Base-by-base conservation (phyloP, 1,140 invertebrate genomes). In the Armadillidium nasatum region DNA sequence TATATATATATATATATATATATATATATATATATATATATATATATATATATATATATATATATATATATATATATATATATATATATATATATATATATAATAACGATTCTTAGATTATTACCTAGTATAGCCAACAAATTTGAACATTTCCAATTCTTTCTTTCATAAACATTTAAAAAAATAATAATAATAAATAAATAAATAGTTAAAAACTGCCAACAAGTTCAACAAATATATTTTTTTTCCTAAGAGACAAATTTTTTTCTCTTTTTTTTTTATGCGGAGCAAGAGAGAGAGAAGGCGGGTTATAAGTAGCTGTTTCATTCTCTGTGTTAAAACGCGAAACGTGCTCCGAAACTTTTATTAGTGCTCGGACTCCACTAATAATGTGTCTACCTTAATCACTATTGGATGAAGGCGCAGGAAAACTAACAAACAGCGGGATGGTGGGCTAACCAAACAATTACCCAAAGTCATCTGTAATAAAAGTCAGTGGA, bases 401-500 rank as follows among this genome's bases (percentile, higher is more conserved):
- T 23, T 33, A 60, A 60, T 60, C 50, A 60, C 50, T 19, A 19
- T 60, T 60, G 50, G 50, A 60, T 15, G 19, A 60, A 60, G 50
- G 50, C 50, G 50, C 50, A 60, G 50, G 11, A 60, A 60, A 60
- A 60, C 50, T 60, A 60, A 60, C 50, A 60, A 60, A 60, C 50
- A 60, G 50, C 50, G 50, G 50, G 50, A 60, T 60, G 50, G 50
- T 60, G 50, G 50, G 50, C 50, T 60, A 60, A 60, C 50, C 50
- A 60, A 60, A 60, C 50, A 60, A 60, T 60, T 60, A 60, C 50
- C 50, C 11, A 60, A 60, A 60, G 50, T 60, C 50, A 60, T 60
- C 50, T 60, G 50, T 60, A 60, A 60, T 60, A 60, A 60, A 70
- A 70, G 68, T 70, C 23, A 70, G 23, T 13, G 21, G 10, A 21